Evolutionary conservation across 2,797 vertebrate genomes (phyloP).

Genomic region (Luscinia luscinia): DNA sequence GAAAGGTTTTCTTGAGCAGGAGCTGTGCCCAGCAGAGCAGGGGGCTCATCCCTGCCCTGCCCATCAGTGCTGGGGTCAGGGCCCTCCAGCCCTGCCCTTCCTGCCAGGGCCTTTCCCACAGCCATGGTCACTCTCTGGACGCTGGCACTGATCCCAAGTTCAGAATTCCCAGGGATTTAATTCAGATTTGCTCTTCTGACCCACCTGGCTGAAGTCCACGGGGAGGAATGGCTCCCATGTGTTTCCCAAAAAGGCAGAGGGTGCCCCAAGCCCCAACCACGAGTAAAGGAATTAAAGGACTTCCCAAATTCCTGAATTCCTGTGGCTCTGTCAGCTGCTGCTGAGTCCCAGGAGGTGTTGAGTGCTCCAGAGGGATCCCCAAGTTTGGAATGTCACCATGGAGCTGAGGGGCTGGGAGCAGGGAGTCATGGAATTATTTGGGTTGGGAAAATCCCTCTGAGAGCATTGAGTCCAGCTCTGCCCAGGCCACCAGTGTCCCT

Average conservation of each 20-base stretch:
- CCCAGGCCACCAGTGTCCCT: fast-evolving
- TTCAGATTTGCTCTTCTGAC: slow-evolving; percentile 69
- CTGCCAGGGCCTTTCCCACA: neutral
- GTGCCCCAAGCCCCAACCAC: slow-evolving; percentile 79
- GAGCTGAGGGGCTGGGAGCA: neutral
- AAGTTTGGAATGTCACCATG: slow-evolving; percentile 68
- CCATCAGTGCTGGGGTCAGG: neutral
- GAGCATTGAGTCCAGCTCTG: fast-evolving
- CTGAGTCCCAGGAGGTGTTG: slow-evolving; percentile 62
- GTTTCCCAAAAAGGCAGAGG: slow-evolving; percentile 80
- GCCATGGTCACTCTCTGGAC: fast-evolving
- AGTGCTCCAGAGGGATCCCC: slow-evolving; percentile 73
- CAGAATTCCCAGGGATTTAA: slow-evolving; percentile 82
- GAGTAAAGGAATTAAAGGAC: slow-evolving; percentile 81
- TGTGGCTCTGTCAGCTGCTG: slow-evolving; percentile 71
- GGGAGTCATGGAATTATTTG: neutral
- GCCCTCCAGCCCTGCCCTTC: neutral
- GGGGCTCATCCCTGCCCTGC: neutral
- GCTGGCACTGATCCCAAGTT: slow-evolving; percentile 36
- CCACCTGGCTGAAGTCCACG: slow-evolving; percentile 70
- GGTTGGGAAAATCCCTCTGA: neutral
- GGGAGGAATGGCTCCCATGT: slow-evolving; percentile 83
- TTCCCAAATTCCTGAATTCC: neutral
- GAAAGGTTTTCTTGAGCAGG: neutral
- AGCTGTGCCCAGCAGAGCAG: neutral